Base-by-base conservation (phyloP, 2,797 vertebrate species). In the Sebastes kiyomatsui region DNA sequence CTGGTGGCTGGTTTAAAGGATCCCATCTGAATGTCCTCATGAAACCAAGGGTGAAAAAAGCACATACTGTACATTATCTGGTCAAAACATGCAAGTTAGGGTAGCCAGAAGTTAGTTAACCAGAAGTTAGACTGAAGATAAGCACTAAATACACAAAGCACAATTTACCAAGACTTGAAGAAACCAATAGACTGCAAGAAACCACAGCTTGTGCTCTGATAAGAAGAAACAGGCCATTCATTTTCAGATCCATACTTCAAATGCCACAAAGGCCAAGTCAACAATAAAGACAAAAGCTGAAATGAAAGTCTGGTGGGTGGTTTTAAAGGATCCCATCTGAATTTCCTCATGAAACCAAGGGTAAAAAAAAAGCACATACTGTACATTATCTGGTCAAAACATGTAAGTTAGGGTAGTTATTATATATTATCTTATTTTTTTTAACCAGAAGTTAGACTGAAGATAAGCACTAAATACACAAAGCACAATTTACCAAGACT, bases 391-490 rank as follows among this genome's bases (percentile, higher is more conserved):
- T n/a, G 16, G 3, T 23, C 33, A 10, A 1, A 42, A 2, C 52
- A 62, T 8, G 2, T 3, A 25, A 12, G 14, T 27, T 22, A 1
- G 33, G 20, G 32, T 33, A 33, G 32, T 30, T 30, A 3, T 30
- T 30, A 30, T 30, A 30, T 30, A 30, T 30, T 30, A 30, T 30
- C 30, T 30, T 30, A 28, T 28, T 8, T 22, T 73, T 49, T 42
- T 70, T 55, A 72, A 49, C 46, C 27, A 64, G 1, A 65, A 33
- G 62, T 52, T n/a, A 52, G 54, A 62, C n/a, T 77, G 8, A 52
- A 73, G 74, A 79, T 84, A 71, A 70, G 65, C 20, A 67, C 22
- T 38, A 32, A 65, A 77, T 23, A 85, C 70, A 85, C 72, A 73
- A 49, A 68, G 25, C 3, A 65, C 10, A 67, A 67, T 55, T 33